These are phyloP conservation scores for Sisor rabdophorus DNA, from an alignment of 2,113 vertebrate species.

Conservation along the genomic window DNA sequence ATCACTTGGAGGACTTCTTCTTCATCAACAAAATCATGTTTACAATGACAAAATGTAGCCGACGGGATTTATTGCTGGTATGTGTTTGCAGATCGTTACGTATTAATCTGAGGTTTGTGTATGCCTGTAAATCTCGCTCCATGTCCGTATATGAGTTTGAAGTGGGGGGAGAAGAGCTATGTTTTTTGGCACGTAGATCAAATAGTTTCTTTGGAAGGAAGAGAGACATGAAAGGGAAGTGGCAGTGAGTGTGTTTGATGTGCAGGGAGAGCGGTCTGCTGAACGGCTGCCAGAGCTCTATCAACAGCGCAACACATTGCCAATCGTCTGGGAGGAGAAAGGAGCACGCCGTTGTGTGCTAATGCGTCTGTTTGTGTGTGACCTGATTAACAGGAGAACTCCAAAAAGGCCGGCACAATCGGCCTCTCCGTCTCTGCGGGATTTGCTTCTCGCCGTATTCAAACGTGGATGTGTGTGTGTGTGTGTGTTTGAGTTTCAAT, in stretches of 20 bases:
- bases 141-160: conserved; percentile 19
- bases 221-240: conserved; percentile 50
- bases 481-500: conserved; percentile 25
- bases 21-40: neutral
- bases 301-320: conserved; percentile 51
- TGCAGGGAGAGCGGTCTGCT: conserved; percentile 42
- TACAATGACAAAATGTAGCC: neutral
- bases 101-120: conserved; percentile 21
- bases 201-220: conserved; percentile 37
- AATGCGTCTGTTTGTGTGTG: conserved; percentile 49
- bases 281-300: conserved; percentile 52
- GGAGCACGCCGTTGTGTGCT: conserved; percentile 42
- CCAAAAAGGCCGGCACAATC: conserved; percentile 34
- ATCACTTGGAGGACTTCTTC: neutral
- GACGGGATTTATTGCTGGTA: neutral
- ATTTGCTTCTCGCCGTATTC: conserved; percentile 45
- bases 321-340: conserved; percentile 46
- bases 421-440: conserved; percentile 45
- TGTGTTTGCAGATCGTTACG: neutral
- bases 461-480: conserved; percentile 13
- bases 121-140: conserved; percentile 11
- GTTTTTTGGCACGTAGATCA: conserved; percentile 51
- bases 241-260: conserved; percentile 45
- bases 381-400: conserved; percentile 45
- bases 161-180: neutral